phyloP scores from a whole-genome alignment of 2,888 invertebrate genomes.

The Hecatera dysodea region DNA sequence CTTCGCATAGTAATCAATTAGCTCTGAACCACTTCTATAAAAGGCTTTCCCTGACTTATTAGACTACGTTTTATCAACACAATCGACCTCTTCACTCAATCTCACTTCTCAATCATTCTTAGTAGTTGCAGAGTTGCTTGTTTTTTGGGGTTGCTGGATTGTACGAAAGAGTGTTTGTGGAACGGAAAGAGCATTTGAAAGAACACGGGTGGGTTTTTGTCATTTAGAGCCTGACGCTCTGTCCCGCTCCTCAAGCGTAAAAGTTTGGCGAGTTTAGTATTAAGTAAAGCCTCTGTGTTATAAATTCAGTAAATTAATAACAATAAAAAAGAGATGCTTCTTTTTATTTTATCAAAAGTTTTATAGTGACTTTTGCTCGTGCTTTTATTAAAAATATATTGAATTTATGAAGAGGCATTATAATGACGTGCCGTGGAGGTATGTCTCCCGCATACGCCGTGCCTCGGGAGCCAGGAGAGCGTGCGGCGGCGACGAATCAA shows the following conservation, averaged over 20 bases:
- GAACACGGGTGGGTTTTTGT: too few relatives aligned
- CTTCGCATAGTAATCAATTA: conserved; percentile 50
- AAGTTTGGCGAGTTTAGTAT: too few relatives aligned
- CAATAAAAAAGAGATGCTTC: background rate
- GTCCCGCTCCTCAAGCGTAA: too few relatives aligned
- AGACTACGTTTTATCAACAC: conserved; percentile 8
- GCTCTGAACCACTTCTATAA: conserved; percentile 28
- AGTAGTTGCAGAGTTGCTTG: background rate
- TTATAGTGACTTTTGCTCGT: background rate
- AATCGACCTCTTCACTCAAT: background rate
- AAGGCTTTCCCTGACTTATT: conserved; percentile 18
- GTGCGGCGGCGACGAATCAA: conserved; percentile 70
- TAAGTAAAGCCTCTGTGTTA: too few relatives aligned
- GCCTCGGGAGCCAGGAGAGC: conserved; percentile 28
- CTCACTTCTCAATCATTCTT: conserved; percentile 8
- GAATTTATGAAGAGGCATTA: conserved; percentile 11
- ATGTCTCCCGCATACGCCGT: conserved; percentile 12
- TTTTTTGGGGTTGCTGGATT: background rate
- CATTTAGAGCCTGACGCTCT: too few relatives aligned
- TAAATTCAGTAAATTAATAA: too few relatives aligned
- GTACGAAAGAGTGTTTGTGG: too few relatives aligned
- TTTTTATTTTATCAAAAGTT: background rate
- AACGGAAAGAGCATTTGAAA: too few relatives aligned
- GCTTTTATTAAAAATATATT: conserved; percentile 1
- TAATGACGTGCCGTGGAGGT: conserved; percentile 29